phyloP scores from a whole-genome alignment of 64 coral and sea anemone species.

The Porites lutea region DNA sequence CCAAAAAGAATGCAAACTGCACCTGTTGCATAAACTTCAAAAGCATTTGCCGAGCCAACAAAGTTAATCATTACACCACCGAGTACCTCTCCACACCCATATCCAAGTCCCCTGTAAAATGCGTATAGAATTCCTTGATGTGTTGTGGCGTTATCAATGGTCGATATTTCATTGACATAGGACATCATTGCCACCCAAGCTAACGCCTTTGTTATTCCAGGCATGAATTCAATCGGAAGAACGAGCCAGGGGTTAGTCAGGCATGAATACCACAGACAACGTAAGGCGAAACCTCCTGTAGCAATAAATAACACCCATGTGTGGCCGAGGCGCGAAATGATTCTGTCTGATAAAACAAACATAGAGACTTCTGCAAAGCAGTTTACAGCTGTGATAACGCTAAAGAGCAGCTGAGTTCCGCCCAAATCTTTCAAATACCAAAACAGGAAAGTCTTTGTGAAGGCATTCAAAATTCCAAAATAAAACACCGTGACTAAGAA shows the following conservation, averaged over 20 bases:
- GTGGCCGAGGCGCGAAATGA: slow-evolving; percentile 28
- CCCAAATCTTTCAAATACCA: slow-evolving; percentile 70
- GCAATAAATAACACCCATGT: slow-evolving; percentile 31
- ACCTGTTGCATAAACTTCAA: slow-evolving; percentile 17
- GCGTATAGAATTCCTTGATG: slow-evolving; percentile 51
- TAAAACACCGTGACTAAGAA: slow-evolving; percentile 42
- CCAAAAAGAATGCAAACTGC: neutral
- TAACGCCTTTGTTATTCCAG: slow-evolving; percentile 66
- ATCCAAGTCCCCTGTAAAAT: slow-evolving; percentile 59
- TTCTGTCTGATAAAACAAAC: slow-evolving; percentile 38
- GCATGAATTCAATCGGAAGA: slow-evolving; percentile 57
- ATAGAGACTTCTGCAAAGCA: slow-evolving; percentile 55
- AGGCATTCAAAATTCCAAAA: slow-evolving; percentile 52
- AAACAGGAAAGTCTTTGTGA: slow-evolving; percentile 67
- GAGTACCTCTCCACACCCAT: slow-evolving; percentile 51
- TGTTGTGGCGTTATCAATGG: neutral
- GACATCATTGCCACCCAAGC: slow-evolving; percentile 55
- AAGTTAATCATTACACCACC: slow-evolving; percentile 46
- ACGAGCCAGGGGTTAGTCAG: slow-evolving; percentile 38
- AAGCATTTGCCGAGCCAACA: slow-evolving; percentile 29
- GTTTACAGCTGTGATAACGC: slow-evolving; percentile 41
- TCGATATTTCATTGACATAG: slow-evolving; percentile 35
- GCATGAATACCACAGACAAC: slow-evolving; percentile 25
- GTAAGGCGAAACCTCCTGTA: slow-evolving; percentile 26
- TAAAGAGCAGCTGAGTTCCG: slow-evolving; percentile 45